Conservation (phyloP, 2,797 vertebrate species). For the Sylvilagus floridanus region DNA sequence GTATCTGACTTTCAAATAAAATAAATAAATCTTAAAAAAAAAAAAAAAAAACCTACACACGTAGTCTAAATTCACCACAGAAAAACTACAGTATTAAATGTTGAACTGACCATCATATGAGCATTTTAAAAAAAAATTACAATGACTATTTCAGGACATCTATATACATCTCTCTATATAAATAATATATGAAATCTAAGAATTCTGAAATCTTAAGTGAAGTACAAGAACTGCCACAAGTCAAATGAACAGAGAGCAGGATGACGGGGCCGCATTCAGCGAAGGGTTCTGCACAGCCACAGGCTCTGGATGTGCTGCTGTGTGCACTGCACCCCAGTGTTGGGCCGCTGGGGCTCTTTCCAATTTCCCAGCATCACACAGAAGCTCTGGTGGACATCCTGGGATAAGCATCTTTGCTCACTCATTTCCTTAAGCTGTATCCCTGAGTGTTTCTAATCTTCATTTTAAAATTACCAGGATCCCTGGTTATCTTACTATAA, state of each 20-base stretch:
- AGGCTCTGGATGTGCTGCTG: background rate
- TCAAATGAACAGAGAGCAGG: background rate
- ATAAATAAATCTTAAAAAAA: no score
- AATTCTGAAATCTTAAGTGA: no score
- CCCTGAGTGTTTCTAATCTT: background rate
- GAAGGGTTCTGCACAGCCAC: background rate
- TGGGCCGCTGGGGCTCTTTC: background rate
- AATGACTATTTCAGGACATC: background rate
- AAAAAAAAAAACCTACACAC: background rate
- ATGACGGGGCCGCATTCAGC: no score
- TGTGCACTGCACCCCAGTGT: background rate
- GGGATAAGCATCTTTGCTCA: background rate
- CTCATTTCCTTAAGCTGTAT: background rate
- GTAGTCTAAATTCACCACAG: background rate
- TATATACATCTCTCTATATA: background rate
- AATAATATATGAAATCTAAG: no score
- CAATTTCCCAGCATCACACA: background rate
- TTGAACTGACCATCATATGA: background rate
- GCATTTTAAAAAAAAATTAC: background rate
- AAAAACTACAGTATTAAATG: background rate
- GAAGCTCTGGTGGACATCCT: no score
- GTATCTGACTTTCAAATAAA: no score
- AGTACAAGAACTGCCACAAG: background rate
- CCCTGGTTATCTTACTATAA: background rate
- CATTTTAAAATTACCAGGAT: background rate